Conservation (phyloP, 1,140 invertebrate species). For the Zaprionus nigranus region DNA sequence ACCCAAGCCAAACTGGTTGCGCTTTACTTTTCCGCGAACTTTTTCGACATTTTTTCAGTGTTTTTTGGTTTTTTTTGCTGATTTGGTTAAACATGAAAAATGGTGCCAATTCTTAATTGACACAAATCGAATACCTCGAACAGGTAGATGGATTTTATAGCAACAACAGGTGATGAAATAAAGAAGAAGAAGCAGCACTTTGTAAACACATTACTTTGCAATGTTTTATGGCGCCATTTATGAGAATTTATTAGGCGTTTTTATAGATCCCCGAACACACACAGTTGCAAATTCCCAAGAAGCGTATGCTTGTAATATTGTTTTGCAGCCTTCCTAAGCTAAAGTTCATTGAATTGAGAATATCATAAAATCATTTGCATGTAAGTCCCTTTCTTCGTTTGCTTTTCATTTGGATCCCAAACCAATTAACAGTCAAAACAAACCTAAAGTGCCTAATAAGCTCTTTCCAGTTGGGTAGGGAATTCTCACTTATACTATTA, state of each 20-base stretch:
- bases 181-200: not conserved
- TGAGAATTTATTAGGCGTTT: not conserved
- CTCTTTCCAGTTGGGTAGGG: not conserved
- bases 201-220: conserved; percentile 4
- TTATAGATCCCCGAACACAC: conserved; percentile 2
- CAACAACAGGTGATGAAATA: conserved; percentile 26
- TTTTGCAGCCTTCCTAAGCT: not conserved
- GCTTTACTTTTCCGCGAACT: conserved; percentile 67
- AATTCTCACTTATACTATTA: not conserved
- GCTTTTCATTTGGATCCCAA: not conserved
- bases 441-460: not conserved
- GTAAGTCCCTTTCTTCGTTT: conserved; percentile 25
- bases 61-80: conserved; percentile 48
- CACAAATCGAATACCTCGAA: conserved; percentile 50
- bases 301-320: conserved; percentile 17
- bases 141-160: conserved; percentile 25
- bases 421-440: conserved; percentile 44
- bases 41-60: conserved; percentile 21
- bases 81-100: conserved; percentile 64
- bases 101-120: conserved; percentile 67
- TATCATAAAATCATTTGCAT: conserved; percentile 49
- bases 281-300: conserved; percentile 20
- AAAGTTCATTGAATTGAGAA: too few relatives aligned
- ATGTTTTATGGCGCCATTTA: not conserved
- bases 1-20: conserved; percentile 62